Conservation (phyloP, 2,113 vertebrate genomes). For the Melanocharis versteri region DNA sequence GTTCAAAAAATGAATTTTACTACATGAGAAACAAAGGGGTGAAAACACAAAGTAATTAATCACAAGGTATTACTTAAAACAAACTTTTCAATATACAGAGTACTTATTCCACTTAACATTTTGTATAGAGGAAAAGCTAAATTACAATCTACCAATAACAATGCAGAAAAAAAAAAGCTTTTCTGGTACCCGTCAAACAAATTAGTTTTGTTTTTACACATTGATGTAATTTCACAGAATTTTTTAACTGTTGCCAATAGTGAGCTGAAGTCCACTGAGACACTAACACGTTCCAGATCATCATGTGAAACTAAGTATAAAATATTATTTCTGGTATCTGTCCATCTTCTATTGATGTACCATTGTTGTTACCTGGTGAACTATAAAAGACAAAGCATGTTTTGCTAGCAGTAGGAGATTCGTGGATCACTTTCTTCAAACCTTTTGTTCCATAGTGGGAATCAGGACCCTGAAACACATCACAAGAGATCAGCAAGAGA, state of each 20-base stretch:
- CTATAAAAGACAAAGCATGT: conserved; percentile 91
- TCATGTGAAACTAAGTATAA: conserved; percentile 76
- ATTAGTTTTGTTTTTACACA: conserved; percentile 18
- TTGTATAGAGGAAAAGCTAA: conserved; percentile 42
- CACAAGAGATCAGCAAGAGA: background rate
- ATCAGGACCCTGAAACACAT: conserved; percentile 83
- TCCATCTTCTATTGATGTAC: conserved; percentile 93
- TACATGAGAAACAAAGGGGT: background rate
- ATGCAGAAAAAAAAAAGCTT: conserved; percentile 14
- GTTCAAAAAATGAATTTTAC: conserved; percentile 26
- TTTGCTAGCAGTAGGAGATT: conserved; percentile 85
- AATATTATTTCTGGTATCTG: conserved; percentile 97
- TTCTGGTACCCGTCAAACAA: conserved; percentile 41
- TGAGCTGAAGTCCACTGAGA: background rate
- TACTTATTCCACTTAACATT: background rate
- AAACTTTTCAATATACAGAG: conserved; percentile 1
- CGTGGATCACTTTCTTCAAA: conserved; percentile 88
- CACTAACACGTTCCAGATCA: background rate
- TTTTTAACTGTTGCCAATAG: conserved; percentile 18
- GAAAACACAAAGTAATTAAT: conserved; percentile 28
- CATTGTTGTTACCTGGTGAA: conserved; percentile 93
- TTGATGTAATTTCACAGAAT: conserved; percentile 35
- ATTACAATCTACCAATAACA: background rate
- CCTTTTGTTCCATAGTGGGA: conserved; percentile 95
- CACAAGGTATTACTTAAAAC: conserved; percentile 18